phyloP scores from a whole-genome alignment of 2,888 invertebrate species.

The Chalcis sispes region DNA sequence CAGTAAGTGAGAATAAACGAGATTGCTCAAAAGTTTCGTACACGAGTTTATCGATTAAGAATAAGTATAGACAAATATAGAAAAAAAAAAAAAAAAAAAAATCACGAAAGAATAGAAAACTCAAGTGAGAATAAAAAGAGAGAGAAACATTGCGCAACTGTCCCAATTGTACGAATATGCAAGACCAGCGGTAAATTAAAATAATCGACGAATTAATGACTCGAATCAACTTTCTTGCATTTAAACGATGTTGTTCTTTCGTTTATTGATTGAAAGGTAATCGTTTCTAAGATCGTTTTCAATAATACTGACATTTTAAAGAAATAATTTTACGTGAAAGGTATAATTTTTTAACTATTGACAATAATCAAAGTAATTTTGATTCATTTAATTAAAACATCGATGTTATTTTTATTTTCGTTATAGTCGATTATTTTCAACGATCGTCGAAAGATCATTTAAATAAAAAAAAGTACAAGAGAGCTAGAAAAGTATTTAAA shows the following conservation, averaged over 20 bases:
- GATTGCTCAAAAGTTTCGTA: neutral
- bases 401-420: too few species aligned
- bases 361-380: too few species aligned
- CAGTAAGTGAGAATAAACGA: neutral
- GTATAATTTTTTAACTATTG: too few species aligned
- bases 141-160: conserved; percentile 18
- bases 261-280: neutral
- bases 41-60: neutral
- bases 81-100: neutral
- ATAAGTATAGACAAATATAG: neutral
- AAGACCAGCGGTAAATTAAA: neutral
- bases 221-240: conserved; percentile 30
- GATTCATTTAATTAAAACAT: too few species aligned
- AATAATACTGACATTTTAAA: too few species aligned
- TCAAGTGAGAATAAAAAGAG: neutral
- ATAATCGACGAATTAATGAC: neutral
- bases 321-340: too few species aligned
- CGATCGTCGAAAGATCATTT: too few species aligned
- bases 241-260: neutral
- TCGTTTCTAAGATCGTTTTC: too few species aligned
- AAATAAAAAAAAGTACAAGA: too few species aligned
- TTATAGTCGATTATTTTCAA: too few species aligned
- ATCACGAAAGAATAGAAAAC: conserved; percentile 14
- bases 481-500: too few species aligned
- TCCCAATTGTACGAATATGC: conserved; percentile 21